Evolutionary conservation across 2,888 invertebrate species (phyloP), one percentile per base, ranked within the genome.

Genomic region (Nephrotoma guestfalica): DNA sequence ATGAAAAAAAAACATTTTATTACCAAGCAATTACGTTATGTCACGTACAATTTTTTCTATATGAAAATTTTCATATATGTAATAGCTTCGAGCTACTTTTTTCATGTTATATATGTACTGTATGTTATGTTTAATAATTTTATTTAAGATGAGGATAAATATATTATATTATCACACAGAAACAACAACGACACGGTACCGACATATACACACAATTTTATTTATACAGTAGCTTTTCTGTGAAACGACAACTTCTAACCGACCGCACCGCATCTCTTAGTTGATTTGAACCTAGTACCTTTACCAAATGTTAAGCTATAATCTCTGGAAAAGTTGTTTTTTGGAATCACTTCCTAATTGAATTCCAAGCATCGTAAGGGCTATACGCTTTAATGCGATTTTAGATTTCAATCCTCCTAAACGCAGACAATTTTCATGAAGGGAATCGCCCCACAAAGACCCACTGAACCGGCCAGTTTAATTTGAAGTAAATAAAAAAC

Each of bases 21-120:
- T 84, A 84, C 84, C 84, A 84, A 84, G 84, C 84, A 84, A 84
- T 84, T 84, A 84, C 84, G 84, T 41, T 84, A 84, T 84, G 84
- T 84, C 84, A 84, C 84, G 84, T 84, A 84, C 84, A 84, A 84
- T 84, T 84, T 84, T 84, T 84, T 84, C 84, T 84, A 41, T 42
- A 84, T 41, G 42, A 84, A 84, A 41, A 84, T 84, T n/a, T 84
- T 84, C 84, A 84, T 84, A 84, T 84, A 42, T 84, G 84, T 84
- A 71, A 71, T 71, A 84, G 84, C 84, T 84, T 84, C 41, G 42
- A 84, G 84, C 41, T 41, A 84, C 13, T 84, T 41, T 84, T 71
- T 71, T 71, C 71, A 71, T 71, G 30, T 71, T 71, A 71, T 71
- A 71, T 71, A 71, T 30, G 71, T 71, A 71, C 71, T 71, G 30